Conservation (phyloP, 2,888 invertebrate species). For the Sesia apiformis region DNA sequence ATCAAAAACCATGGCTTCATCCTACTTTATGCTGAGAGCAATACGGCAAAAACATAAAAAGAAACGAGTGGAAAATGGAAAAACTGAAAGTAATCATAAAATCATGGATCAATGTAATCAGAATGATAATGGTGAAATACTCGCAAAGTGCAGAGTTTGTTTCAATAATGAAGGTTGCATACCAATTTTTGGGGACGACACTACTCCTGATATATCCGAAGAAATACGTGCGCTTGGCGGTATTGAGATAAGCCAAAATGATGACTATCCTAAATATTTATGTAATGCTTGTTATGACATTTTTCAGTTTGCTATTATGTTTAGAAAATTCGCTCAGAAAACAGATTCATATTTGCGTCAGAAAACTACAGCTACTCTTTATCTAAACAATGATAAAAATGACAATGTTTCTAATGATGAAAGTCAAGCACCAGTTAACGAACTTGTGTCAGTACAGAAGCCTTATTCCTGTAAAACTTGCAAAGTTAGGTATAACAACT, state of each 20-base stretch:
- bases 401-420: conserved; percentile 2
- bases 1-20: conserved; percentile 8
- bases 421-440: background rate
- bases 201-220: conserved; percentile 24
- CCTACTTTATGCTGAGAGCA: conserved; percentile 12
- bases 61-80: background rate
- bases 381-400: background rate
- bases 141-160: conserved; percentile 40
- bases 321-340: conserved; percentile 27
- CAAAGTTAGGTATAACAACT: conserved; percentile 13
- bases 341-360: conserved; percentile 21
- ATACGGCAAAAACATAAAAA: conserved; percentile 1
- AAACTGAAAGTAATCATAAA: background rate
- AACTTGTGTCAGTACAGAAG: conserved; percentile 2
- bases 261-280: conserved; percentile 33
- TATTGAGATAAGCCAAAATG: conserved; percentile 27
- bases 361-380: background rate
- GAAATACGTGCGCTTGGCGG: conserved; percentile 31
- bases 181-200: conserved; percentile 25
- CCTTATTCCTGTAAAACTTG: conserved; percentile 13
- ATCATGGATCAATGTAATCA: background rate
- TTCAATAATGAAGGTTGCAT: conserved; percentile 28
- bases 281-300: conserved; percentile 30
- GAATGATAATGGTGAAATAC: no score
- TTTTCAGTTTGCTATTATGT: conserved; percentile 30